Base-by-base conservation (phyloP, 2,113 vertebrate genomes). In the Entomyzon cyanotis region DNA sequence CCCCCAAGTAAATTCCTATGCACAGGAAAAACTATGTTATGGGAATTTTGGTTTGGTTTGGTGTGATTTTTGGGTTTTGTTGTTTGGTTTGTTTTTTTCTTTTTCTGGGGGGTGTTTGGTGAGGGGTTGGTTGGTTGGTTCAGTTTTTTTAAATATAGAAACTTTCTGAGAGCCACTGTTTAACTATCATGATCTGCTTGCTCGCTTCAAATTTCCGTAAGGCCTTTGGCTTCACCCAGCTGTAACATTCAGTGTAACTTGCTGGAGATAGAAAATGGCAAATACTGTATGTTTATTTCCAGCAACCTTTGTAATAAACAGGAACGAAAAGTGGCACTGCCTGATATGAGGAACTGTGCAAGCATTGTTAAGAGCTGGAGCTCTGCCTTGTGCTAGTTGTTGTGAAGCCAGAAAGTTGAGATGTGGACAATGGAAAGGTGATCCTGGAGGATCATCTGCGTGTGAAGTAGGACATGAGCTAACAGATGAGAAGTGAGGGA, bases 321-420 rank as follows among this genome's bases (percentile, higher is more conserved):
- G 25, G 47, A 75, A 44, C 0, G 0, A 76, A 60, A 49, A 71
- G 24, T 21, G 89, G 8, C 22, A 9, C 37, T 76, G 10, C 46
- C 33, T 69, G n/a, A 30, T 62, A 22, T 0, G 14, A 80, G 23
- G 70, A 84, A 70, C 85, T 62, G 10, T 67, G 64, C 39, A 30
- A 44, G 71, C 56, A 55, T 74, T 95, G 89, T 93, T 83, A 52
- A 39, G 47, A 93, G 68, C 80, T 78, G 56, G 68, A 83, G 47
- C 73, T 75, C 56, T 81, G 73, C 65, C 71, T 81, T 78, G 21
- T 0, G 2, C 30, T 58, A 19, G 25, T 50, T 28, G 49, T 74
- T 82, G 35, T 23, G 62, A 91, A 76, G 65, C 44, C 80, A 79
- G 95, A 95, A 87, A 94, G 84, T 22, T 91, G 93, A 95, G 73